Percentiles rank a stretch among this genome's conserved stretches.
Evolutionary conservation across 2,113 vertebrate genomes (phyloP).

Genomic region (Otus sunia): DNA sequence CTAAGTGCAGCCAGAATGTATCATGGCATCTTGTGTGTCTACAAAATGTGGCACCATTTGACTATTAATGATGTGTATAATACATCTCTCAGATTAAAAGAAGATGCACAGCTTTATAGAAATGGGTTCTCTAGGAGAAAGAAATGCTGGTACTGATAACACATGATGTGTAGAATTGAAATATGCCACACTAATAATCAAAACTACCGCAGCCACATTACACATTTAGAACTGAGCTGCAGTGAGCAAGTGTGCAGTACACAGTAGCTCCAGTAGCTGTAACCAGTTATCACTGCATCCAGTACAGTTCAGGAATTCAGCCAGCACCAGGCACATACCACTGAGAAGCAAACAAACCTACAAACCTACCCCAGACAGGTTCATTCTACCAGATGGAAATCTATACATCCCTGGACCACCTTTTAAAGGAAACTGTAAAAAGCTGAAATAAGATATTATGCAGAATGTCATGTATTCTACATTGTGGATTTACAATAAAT

Average conservation of each 20-base stretch:
- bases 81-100: not conserved
- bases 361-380: not conserved
- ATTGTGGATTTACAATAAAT: not conserved
- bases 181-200: not conserved
- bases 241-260: not conserved
- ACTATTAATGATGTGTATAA: not conserved
- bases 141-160: not conserved
- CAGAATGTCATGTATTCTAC: not conserved
- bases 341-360: not conserved
- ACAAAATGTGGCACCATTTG: not conserved
- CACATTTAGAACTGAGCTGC: not conserved
- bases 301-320: not conserved
- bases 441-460: not conserved
- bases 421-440: not conserved
- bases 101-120: not conserved
- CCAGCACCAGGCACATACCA: not conserved
- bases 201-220: not conserved
- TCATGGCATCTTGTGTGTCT: rapidly evolving
- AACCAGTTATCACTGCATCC: not conserved
- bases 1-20: not conserved
- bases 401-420: not conserved
- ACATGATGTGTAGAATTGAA: not conserved
- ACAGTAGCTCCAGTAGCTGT: not conserved
- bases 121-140: not conserved
- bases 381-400: not conserved